Evolutionary conservation across 2,797 vertebrate genomes (phyloP), one percentile per base, ranked within the genome.

Genomic region (Danionella dracula): DNA sequence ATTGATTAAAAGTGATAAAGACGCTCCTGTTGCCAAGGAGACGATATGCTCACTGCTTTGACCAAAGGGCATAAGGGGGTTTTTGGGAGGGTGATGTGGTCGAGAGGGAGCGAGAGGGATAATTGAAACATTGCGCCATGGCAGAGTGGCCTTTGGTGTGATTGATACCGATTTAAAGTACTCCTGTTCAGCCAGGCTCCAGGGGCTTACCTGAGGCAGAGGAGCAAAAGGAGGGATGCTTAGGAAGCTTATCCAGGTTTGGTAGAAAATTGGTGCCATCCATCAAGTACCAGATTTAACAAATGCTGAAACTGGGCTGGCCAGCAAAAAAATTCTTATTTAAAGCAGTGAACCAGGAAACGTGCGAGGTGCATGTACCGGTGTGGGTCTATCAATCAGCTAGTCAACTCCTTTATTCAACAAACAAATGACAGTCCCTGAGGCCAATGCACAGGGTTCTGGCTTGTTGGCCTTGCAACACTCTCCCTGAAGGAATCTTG

Each of bases 351-450:
- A 83, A 87, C 80, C 72, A 59, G 79, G 80, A 84, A 87, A 85
- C 80, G 76, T 77, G 83, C 70, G 80, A 83, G 83, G 84, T 78
- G 82, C 79, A 84, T 76, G 83, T 82, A 89, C 83, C 87, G 76
- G 80, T 80, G 82, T 84, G 87, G 87, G 84, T 87, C 88, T 88
- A 89, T 91, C 89, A 88, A 90, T 89, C 87, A 93, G 90, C 87
- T 75, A 87, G 89, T 92, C 87, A 81, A 80, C 81, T 92, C 90
- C 91, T 93, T 95, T 93, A 95, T 96, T 95, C 90, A 95, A 91
- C 85, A 90, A 85, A 86, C 75, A 78, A 87, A 83, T 90, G 87
- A 86, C 76, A 81, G 91, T 87, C 90, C 89, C 91, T 67, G 84
- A 89, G 86, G 90, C 85, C 85, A 80, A 76, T 75, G 82, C 80